Evolutionary conservation across 2,113 vertebrate genomes (phyloP).

Genomic region (human): GRCh38 chr14:77486001-77486500

Average conservation of each 20-base stretch:
- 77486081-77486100: background rate
- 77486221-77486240: background rate
- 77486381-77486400: background rate
- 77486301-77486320: background rate
- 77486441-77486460: background rate
- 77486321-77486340: background rate
- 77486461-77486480: background rate
- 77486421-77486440: background rate
- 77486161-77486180: background rate
- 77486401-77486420: too few relatives aligned
- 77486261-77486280: background rate
- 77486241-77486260: background rate
- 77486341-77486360: background rate
- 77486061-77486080: background rate
- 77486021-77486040: background rate
- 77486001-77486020: background rate
- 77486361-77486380: background rate
- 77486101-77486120: background rate
- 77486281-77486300: background rate
- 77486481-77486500: too few relatives aligned
- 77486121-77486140: background rate
- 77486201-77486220: accelerated
- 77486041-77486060: background rate
- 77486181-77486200: background rate
- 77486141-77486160: background rate